Percentiles rank a stretch among this genome's conserved stretches.
Evolutionary conservation across 30 jellyfish, hydroid and myxozoan genomes (phyloP).

Genomic region (Haliclystus octoradiatus): DNA sequence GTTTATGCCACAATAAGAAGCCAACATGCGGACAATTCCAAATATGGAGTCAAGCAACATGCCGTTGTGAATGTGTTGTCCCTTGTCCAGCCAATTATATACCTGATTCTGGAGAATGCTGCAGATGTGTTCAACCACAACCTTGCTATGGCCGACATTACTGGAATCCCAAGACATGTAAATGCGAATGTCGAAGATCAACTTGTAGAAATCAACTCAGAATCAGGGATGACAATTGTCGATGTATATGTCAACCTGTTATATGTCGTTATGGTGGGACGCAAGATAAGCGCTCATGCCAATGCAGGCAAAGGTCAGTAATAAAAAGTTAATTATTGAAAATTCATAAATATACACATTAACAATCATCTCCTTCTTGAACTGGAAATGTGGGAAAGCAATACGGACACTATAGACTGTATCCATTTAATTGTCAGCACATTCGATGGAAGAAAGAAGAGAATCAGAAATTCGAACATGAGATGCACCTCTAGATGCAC

Average conservation of each 20-base stretch:
- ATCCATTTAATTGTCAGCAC: too few species aligned
- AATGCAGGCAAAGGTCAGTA: constrained; percentile 8
- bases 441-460: too few species aligned
- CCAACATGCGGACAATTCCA: constrained; percentile 51
- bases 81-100: constrained; percentile 41
- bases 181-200: constrained; percentile 34
- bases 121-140: constrained; percentile 23
- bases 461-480: too few species aligned
- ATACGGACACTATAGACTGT: too few species aligned
- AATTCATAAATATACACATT: too few species aligned
- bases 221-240: constrained; percentile 33
- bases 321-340: too few species aligned
- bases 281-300: constrained; percentile 40
- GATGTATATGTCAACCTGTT: constrained; percentile 21
- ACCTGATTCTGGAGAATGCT: constrained; percentile 36
- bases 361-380: too few species aligned
- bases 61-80: constrained; percentile 45
- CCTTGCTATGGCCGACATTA: constrained; percentile 28
- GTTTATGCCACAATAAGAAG: constrained; percentile 36
- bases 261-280: constrained; percentile 29
- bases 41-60: constrained; percentile 27
- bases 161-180: constrained; percentile 38
- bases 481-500: too few species aligned
- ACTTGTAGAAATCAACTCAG: constrained; percentile 28
- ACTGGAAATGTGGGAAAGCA: too few species aligned